phyloP scores from a whole-genome alignment of 1,140 invertebrate genomes.

The Pseudomyrmex gracilis region DNA sequence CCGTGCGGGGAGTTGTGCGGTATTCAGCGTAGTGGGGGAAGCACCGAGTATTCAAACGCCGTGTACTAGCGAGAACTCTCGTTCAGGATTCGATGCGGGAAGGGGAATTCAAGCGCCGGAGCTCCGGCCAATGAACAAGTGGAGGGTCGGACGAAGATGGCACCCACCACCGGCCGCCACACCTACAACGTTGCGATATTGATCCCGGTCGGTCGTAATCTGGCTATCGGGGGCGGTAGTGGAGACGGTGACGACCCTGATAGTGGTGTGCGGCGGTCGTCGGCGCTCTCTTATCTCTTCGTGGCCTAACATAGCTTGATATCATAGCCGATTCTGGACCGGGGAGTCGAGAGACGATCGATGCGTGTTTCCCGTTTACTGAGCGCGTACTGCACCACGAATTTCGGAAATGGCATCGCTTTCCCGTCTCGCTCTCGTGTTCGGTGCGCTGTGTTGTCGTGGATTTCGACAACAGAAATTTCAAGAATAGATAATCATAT shows the following conservation, averaged over 20 bases:
- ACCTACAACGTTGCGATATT: conserved; percentile 72
- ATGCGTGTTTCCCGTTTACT: conserved; percentile 61
- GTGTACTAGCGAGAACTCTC: conserved; percentile 7
- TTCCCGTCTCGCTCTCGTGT: neutral
- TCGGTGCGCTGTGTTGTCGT: conserved; percentile 13
- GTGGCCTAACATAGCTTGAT: conserved; percentile 75
- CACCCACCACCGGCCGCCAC: conserved; percentile 67
- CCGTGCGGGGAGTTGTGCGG: neutral
- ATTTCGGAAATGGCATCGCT: conserved; percentile 55
- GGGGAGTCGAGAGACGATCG: conserved; percentile 43
- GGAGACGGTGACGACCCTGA: conserved; percentile 53
- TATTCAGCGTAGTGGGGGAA: neutral
- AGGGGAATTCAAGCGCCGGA: conserved; percentile 43
- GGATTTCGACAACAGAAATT: conserved; percentile 7
- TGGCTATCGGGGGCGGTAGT: conserved; percentile 61
- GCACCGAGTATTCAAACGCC: neutral
- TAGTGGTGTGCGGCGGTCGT: conserved; percentile 33
- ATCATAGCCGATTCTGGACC: conserved; percentile 74
- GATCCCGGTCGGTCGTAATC: conserved; percentile 69
- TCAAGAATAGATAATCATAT: conserved; percentile 23
- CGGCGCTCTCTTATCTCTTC: conserved; percentile 70
- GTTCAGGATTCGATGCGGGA: neutral
- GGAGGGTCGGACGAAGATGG: conserved; percentile 67
- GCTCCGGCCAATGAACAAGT: conserved; percentile 63
- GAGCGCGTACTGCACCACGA: conserved; percentile 47